Percentiles rank a stretch among this genome's conserved stretches.
These are phyloP conservation scores for Proales similis DNA, from an alignment of 1,140 invertebrate genomes.

Conservation along the genomic window DNA sequence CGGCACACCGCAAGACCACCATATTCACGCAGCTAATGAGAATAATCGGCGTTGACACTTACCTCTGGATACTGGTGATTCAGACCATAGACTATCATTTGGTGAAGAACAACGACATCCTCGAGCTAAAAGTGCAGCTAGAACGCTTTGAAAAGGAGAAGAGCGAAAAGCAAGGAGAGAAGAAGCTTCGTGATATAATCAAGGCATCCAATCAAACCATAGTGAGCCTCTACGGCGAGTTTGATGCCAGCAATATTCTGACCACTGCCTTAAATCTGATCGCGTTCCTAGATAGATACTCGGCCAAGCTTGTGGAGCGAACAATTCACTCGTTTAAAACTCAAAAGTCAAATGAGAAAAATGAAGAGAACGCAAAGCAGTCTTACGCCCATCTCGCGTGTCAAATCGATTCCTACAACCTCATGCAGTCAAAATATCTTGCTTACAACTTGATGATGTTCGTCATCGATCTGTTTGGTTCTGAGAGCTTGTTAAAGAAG, in stretches of 20 bases:
- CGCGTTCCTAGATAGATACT: conserved; percentile 34
- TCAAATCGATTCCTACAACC: conserved; percentile 31
- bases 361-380: conserved; percentile 17
- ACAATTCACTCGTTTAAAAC: no score
- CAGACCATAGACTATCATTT: conserved; percentile 40
- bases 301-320: conserved; percentile 5
- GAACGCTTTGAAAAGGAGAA: conserved; percentile 29
- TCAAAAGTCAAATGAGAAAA: conserved; percentile 12
- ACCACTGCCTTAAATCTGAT: no score
- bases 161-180: conserved; percentile 25
- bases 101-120: conserved; percentile 16
- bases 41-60: conserved; percentile 62
- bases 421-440: conserved; percentile 31
- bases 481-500: conserved; percentile 5
- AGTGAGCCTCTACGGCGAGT: conserved; percentile 16
- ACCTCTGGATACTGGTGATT: conserved; percentile 61
- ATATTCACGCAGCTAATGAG: conserved; percentile 71
- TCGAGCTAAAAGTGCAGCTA: conserved; percentile 30
- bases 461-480: conserved; percentile 20
- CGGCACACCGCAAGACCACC: conserved; percentile 71
- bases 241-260: conserved; percentile 16
- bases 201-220: conserved; percentile 17
- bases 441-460: conserved; percentile 37
- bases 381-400: conserved; percentile 29
- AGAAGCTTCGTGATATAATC: conserved; percentile 20